Evolutionary conservation across 2,888 invertebrate genomes (phyloP).

Genomic region (Endomychus coccineus): DNA sequence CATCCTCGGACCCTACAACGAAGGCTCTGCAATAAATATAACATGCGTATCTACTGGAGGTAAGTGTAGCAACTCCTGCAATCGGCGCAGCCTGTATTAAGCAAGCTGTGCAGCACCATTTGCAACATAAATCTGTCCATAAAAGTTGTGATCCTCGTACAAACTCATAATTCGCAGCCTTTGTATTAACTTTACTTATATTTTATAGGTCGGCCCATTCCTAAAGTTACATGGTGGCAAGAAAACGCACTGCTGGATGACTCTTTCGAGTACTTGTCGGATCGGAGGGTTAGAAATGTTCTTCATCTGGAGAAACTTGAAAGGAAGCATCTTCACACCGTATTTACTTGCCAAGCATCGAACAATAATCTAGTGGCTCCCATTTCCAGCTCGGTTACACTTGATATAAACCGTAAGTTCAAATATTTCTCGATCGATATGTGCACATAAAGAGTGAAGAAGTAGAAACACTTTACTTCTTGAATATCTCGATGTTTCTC

Average conservation of each 20-base stretch:
- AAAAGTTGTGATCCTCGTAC: no score
- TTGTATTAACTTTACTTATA: no score
- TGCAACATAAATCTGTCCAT: no score
- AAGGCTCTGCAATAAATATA: constrained; percentile 73
- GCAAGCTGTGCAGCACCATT: no score
- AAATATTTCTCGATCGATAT: no score
- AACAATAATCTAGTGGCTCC: constrained; percentile 67
- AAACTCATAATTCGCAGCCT: no score
- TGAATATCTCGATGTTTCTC: no score
- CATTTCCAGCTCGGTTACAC: constrained; percentile 56
- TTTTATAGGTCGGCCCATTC: constrained; percentile 61
- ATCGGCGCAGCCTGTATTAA: no score
- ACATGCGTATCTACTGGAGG: constrained; percentile 82
- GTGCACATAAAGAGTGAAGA: no score
- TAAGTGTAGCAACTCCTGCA: constrained; percentile 45
- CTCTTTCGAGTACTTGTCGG: constrained; percentile 58
- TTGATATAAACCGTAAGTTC: constrained; percentile 68
- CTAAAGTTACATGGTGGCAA: constrained; percentile 71
- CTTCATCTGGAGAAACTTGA: constrained; percentile 60
- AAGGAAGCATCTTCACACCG: constrained; percentile 58
- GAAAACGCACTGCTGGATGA: constrained; percentile 65
- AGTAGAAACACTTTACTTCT: no score
- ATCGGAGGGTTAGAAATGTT: constrained; percentile 61
- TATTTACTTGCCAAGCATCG: constrained; percentile 64
- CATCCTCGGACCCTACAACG: constrained; percentile 76